phyloP scores from a whole-genome alignment of 1,140 invertebrate genomes.

The Asobara japonica region DNA sequence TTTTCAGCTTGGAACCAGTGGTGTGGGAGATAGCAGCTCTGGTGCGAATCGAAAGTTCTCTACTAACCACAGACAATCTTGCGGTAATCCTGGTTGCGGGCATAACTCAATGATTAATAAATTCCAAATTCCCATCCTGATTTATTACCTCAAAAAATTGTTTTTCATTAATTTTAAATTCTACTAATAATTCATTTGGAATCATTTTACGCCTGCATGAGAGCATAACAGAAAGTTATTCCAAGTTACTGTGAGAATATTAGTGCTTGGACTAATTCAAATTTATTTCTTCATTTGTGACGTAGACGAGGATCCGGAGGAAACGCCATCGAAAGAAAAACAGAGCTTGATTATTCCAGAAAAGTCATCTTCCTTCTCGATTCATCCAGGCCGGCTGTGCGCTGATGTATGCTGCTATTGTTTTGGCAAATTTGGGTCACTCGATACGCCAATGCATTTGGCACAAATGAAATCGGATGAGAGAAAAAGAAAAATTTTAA shows the following conservation, averaged over 20 bases:
- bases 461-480: conserved; percentile 84
- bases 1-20: conserved; percentile 64
- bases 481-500: conserved; percentile 79
- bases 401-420: conserved; percentile 86
- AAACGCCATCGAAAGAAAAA: conserved; percentile 62
- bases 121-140: conserved; percentile 40
- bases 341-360: conserved; percentile 83
- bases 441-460: conserved; percentile 86
- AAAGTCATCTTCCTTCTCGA: conserved; percentile 85
- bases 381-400: conserved; percentile 81
- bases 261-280: neutral
- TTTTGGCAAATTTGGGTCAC: conserved; percentile 83
- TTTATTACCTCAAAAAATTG: neutral
- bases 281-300: neutral
- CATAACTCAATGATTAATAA: conserved; percentile 66
- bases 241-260: neutral
- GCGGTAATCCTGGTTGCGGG: conserved; percentile 68
- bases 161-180: neutral
- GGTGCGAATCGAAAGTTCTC: conserved; percentile 68
- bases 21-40: conserved; percentile 66
- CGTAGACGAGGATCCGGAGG: conserved; percentile 68
- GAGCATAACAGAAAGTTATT: neutral
- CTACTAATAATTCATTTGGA: conserved; percentile 5
- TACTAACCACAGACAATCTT: conserved; percentile 68
- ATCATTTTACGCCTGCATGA: neutral